Percentiles rank a stretch among this genome's conserved stretches.
phyloP scores from a whole-genome alignment of 2,113 vertebrate species.

The Mustelus asterias region DNA sequence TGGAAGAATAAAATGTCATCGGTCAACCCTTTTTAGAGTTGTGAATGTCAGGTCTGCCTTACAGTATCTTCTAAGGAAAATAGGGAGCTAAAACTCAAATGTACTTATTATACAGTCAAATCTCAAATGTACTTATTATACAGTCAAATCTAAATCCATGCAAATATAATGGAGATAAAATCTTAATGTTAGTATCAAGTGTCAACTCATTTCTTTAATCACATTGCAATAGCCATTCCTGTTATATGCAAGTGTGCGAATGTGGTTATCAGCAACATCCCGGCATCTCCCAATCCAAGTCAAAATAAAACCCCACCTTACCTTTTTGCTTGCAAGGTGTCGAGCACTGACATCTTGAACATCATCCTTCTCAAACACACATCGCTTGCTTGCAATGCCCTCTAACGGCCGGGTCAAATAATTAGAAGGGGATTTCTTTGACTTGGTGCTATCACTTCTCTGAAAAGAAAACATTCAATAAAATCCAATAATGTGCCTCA shows the following conservation, averaged over 20 bases:
- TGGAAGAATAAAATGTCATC: neutral
- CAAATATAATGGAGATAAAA: neutral
- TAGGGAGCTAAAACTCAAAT: neutral
- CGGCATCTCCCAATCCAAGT: neutral
- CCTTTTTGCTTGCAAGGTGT: conserved; percentile 53
- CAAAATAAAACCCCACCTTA: conserved; percentile 41
- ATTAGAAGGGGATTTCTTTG: conserved; percentile 55
- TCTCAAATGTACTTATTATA: neutral
- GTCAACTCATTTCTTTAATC: neutral
- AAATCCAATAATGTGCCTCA: neutral
- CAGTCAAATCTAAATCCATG: neutral
- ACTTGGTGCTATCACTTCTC: conserved; percentile 63
- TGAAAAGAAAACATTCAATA: conserved; percentile 43
- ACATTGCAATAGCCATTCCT: neutral
- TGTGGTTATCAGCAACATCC: neutral
- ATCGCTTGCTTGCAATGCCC: conserved; percentile 78
- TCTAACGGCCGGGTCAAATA: conserved; percentile 58
- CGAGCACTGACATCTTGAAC: conserved; percentile 40
- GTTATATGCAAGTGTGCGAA: neutral
- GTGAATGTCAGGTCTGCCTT: neutral
- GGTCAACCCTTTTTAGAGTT: neutral
- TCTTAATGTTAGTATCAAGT: neutral
- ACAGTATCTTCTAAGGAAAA: neutral
- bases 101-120: neutral
- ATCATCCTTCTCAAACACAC: conserved; percentile 71